These are phyloP conservation scores for Gandaritis pyraliata DNA, from an alignment of 2,888 invertebrate species.

Conservation along the genomic window DNA sequence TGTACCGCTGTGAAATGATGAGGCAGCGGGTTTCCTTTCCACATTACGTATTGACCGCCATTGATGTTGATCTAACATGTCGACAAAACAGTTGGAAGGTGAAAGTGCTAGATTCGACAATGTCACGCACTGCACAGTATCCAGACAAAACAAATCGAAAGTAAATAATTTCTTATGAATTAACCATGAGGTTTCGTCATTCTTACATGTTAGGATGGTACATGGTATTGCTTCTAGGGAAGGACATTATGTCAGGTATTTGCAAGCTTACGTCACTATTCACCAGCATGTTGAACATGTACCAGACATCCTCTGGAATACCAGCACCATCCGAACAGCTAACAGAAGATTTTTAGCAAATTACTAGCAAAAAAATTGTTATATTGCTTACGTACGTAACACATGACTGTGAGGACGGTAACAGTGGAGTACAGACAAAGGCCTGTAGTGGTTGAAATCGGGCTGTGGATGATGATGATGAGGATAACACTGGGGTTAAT, in stretches of 20 bases:
- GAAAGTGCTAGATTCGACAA: slow-evolving; percentile 39
- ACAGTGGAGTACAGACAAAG: no score
- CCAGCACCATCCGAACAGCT: no score
- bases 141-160: slow-evolving; percentile 40
- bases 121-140: slow-evolving; percentile 38
- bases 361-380: no score
- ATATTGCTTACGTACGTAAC: no score
- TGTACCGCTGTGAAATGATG: background rate
- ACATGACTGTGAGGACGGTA: no score
- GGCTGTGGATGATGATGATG: no score
- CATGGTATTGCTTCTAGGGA: slow-evolving; percentile 21
- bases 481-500: no score
- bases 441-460: no score
- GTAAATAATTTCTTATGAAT: slow-evolving; percentile 40
- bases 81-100: slow-evolving; percentile 26
- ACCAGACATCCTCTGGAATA: no score
- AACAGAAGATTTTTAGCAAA: no score
- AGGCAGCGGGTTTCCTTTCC: background rate
- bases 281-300: background rate
- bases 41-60: slow-evolving; percentile 11
- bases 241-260: slow-evolving; percentile 2
- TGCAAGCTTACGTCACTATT: background rate
- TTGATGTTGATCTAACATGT: slow-evolving; percentile 9
- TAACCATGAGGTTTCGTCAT: slow-evolving; percentile 33
- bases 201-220: slow-evolving; percentile 18